Base-by-base conservation (phyloP, 2,888 invertebrate genomes). In the Fragum fragum region DNA sequence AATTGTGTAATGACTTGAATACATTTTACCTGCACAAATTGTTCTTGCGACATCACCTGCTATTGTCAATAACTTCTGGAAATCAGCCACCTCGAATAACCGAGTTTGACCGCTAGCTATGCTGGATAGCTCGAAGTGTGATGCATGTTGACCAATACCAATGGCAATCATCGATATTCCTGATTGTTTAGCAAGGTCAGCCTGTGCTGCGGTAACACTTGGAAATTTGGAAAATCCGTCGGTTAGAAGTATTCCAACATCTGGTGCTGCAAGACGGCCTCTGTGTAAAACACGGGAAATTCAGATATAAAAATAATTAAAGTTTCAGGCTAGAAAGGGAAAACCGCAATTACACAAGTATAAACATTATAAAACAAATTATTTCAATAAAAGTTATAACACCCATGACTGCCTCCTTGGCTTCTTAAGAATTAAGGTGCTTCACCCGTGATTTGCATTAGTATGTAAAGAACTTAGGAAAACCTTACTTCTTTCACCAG, bases 231-330 rank as follows among this genome's bases (percentile, higher is more conserved):
- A 85, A 21, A 79, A 52, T 9, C 85, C 85, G 36, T 85, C 85
- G 0, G 85, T 85, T n/a, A 85, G 81, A 26, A 85, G 76, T n/a
- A 85, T 73, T 7, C 73, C 81, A n/a, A 85, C 73, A 32, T 85
- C 77, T 11, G 85, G 85, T 0, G 85, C 85, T 18, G 39, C 66
- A 0, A 79, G 81, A 0, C 85, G 73, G 42, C 81, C 85, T 39
- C 84, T 84, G 39, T 14, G 14, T n/a, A n/a, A n/a, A n/a, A n/a
- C n/a, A n/a, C n/a, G n/a, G n/a, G n/a, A n/a, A n/a, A n/a, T n/a
- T n/a, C n/a, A n/a, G n/a, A n/a, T n/a, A n/a, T n/a, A n/a, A n/a
- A n/a, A n/a, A n/a, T n/a, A n/a, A n/a, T n/a, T n/a, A n/a, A n/a
- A n/a, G n/a, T n/a, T n/a, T n/a, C n/a, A n/a, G n/a, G n/a, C n/a